Conservation (phyloP, 2,797 vertebrate genomes). For the Semaprochilodus insignis region DNA sequence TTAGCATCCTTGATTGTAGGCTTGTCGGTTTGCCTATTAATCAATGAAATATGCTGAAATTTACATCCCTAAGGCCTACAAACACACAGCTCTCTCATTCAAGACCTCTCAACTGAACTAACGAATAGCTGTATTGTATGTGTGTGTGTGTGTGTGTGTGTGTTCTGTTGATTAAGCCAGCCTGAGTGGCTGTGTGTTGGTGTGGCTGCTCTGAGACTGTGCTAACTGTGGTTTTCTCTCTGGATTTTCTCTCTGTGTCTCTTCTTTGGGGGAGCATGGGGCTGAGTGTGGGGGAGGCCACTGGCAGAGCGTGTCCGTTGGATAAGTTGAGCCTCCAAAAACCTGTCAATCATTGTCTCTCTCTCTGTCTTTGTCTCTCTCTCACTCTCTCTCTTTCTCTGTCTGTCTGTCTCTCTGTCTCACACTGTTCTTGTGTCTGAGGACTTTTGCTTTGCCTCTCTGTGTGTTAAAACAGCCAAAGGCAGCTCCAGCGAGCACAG, state of each 20-base stretch:
- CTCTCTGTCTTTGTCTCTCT: not conserved
- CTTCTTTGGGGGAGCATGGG: slow-evolving; percentile 63
- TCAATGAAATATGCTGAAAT: no score
- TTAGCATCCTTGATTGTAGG: no score
- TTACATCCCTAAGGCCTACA: not conserved
- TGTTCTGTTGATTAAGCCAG: not conserved
- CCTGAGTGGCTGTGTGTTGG: slow-evolving; percentile 24
- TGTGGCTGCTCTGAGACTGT: slow-evolving; percentile 36
- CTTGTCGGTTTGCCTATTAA: no score
- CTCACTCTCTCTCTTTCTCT: slow-evolving; percentile 30
- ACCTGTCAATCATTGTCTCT: slow-evolving; percentile 1
- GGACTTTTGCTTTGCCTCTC: slow-evolving; percentile 58
- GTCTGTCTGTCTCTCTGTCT: slow-evolving; percentile 37
- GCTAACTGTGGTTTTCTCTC: slow-evolving; percentile 51
- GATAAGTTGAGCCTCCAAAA: slow-evolving; percentile 56
- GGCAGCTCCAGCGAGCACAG: slow-evolving; percentile 63
- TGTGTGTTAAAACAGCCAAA: slow-evolving; percentile 66
- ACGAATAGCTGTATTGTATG: slow-evolving; percentile 12
- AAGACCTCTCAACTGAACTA: not conserved
- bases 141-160: slow-evolving; percentile 31
- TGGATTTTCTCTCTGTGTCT: slow-evolving; percentile 54
- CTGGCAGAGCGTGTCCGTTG: slow-evolving; percentile 38
- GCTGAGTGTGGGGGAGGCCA: slow-evolving; percentile 55
- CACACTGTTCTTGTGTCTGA: slow-evolving; percentile 45
- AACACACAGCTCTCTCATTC: not conserved